phyloP scores from a whole-genome alignment of 2,113 vertebrate genomes.

The Daubentonia madagascariensis region DNA sequence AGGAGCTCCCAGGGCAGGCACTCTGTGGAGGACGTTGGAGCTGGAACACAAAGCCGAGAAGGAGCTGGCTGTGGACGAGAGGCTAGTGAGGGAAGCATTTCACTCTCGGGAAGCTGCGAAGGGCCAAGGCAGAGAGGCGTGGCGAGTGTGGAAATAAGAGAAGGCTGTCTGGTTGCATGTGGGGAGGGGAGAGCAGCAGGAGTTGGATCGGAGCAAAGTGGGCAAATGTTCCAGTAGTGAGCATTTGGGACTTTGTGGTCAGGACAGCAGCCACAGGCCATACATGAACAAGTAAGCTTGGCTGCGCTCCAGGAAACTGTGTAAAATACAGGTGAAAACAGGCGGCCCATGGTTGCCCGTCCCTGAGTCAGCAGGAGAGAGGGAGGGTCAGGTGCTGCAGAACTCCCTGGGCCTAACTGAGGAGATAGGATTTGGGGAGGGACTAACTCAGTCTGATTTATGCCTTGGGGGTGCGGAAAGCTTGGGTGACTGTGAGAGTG shows the following conservation, averaged over 20 bases:
- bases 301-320: background rate
- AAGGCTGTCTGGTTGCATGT: background rate
- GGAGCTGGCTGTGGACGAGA: background rate
- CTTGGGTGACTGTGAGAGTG: background rate
- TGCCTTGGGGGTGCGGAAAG: background rate
- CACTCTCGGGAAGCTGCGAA: fast-evolving
- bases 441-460: too few species aligned
- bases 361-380: background rate
- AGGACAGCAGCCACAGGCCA: too few species aligned
- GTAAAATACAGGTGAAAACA: too few species aligned
- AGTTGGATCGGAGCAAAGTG: background rate
- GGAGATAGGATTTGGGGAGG: background rate
- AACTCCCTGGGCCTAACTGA: fast-evolving
- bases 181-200: background rate
- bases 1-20: background rate
- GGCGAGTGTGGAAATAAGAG: fast-evolving
- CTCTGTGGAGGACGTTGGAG: background rate
- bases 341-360: background rate
- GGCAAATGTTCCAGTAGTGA: background rate
- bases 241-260: background rate
- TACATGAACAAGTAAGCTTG: fast-evolving
- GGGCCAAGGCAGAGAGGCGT: too few species aligned
- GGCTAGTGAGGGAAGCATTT: fast-evolving
- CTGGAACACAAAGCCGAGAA: background rate
- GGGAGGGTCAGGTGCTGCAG: background rate